Conservation (phyloP, 2,113 vertebrate species). For the Barnardius zonarius region DNA sequence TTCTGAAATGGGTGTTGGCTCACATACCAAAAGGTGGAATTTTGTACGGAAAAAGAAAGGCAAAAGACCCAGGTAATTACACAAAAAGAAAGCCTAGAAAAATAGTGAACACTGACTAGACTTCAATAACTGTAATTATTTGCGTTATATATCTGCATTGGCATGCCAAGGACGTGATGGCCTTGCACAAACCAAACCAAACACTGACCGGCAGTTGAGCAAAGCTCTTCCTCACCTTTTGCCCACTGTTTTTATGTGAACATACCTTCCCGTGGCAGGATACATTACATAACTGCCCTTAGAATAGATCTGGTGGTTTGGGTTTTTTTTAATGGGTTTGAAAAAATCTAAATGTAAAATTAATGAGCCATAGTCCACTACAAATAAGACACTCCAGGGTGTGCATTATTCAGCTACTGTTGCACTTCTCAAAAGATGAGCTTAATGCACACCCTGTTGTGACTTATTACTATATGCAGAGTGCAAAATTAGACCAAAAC, state of each 20-base stretch:
- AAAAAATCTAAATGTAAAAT: constrained; percentile 59
- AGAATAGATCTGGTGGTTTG: background rate
- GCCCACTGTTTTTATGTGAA: background rate
- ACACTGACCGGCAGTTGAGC: background rate
- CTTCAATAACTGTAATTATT: background rate
- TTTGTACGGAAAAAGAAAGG: background rate
- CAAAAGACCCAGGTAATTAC: background rate
- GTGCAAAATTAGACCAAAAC: constrained; percentile 32
- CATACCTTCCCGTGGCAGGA: background rate
- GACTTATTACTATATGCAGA: constrained; percentile 60
- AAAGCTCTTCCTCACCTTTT: background rate
- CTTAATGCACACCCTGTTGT: constrained; percentile 62
- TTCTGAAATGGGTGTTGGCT: background rate
- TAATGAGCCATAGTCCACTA: constrained; percentile 60
- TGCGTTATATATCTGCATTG: background rate
- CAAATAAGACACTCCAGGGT: constrained; percentile 55
- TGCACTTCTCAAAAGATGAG: constrained; percentile 48
- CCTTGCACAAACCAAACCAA: background rate
- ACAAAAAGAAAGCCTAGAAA: background rate
- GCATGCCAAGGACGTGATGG: background rate
- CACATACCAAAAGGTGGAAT: background rate
- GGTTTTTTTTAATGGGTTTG: background rate
- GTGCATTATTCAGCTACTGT: constrained; percentile 42
- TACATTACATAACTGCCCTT: constrained; percentile 29
- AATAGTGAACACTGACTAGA: background rate